Evolutionary conservation across 1,140 invertebrate species (phyloP), one percentile per base, ranked within the genome.

Genomic region (Cyclina sinensis): DNA sequence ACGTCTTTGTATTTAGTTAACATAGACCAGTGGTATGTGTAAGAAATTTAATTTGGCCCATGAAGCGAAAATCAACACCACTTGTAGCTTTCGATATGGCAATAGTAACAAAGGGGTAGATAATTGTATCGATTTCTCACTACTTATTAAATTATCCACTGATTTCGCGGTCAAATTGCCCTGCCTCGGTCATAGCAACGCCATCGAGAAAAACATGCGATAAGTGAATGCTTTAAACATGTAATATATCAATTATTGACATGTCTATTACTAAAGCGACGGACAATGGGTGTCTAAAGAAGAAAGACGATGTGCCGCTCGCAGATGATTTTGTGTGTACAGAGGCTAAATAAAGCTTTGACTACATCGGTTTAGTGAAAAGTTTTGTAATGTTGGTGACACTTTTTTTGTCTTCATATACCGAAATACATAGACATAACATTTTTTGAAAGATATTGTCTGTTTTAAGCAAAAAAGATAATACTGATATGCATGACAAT

Each of bases 201-300:
- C 30, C 24, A 54, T 35, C 43, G 48, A 32, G 30, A 78, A n/a
- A n/a, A 16, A 35, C 27, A 78, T 78, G 74, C 46, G 74, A 78
- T 78, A 78, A 78, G 54, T 54, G 32, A 21, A 51, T 78, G 24
- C 74, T 78, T 51, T 37, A 78, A 32, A 78, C n/a, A 54, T 54
- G 27, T 18, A 51, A 30, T 78, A 78, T 78, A 78, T 78, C 74
- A 78, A 46, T 78, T 51, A 78, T 78, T 78, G 74, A 54, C 46
- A 54, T 78, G 16, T 48, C 46, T 7, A 54, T 57, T 30, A 54
- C 21, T 30, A 14, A 30, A 78, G 14, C 24, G n/a, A 46, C 46
- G 74, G 74, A 78, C 74, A 78, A 78, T 32, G 27, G 48, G 16
- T 78, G 65, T 70, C 65, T 70, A 70, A 70, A 14, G 32, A 70